Conservation (phyloP, 2,113 vertebrate genomes). For the Heterotis niloticus region DNA sequence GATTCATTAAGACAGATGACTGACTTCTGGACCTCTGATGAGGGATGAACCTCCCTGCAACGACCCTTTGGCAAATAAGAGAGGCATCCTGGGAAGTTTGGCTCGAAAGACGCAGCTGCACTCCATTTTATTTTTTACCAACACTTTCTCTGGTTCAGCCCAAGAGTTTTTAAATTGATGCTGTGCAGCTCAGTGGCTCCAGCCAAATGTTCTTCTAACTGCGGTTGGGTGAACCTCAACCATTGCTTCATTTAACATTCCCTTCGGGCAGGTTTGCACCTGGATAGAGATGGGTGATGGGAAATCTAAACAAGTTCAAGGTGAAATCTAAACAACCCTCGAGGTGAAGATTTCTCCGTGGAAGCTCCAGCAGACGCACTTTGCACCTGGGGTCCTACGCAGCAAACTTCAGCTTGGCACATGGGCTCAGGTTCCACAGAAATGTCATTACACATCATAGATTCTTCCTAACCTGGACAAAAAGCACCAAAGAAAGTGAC, state of each 20-base stretch:
- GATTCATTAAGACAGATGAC: too few relatives aligned
- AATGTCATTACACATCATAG: constrained; percentile 9
- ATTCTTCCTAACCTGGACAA: neutral
- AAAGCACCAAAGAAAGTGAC: neutral
- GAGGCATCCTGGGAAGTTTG: neutral
- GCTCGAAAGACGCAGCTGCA: neutral
- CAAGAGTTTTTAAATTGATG: neutral
- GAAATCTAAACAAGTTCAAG: neutral
- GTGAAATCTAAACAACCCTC: neutral
- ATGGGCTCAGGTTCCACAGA: constrained; percentile 8
- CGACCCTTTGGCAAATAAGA: neutral
- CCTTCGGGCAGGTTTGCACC: neutral
- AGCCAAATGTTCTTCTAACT: neutral
- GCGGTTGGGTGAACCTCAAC: neutral
- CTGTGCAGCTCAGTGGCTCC: neutral
- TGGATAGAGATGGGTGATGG: neutral
- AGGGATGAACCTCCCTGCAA: neutral
- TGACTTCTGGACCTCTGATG: too few relatives aligned
- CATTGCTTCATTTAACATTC: neutral
- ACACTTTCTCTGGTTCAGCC: neutral
- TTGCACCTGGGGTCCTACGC: neutral
- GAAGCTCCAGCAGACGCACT: too few relatives aligned
- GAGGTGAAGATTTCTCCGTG: too few relatives aligned
- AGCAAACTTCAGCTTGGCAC: neutral
- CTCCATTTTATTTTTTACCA: neutral